A percentile compares a stretch with the other conserved stretches of the same genome.
Evolutionary conservation across 2,888 invertebrate genomes (phyloP).

Genomic region (Ormyrus rosae): DNA sequence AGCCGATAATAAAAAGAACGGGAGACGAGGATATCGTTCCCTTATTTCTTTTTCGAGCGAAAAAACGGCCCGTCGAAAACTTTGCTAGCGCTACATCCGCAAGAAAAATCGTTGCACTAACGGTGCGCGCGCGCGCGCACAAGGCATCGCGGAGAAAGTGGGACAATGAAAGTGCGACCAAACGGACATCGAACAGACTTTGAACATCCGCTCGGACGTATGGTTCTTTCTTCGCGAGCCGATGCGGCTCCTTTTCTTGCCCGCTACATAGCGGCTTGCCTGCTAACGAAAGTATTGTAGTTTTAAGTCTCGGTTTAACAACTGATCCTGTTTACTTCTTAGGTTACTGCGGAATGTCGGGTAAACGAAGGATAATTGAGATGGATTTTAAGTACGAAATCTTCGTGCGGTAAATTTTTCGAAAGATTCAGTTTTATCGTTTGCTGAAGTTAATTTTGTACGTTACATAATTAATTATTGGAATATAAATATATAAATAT

Average conservation of each 20-base stretch:
- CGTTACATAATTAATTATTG: too few species aligned
- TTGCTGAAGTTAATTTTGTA: too few species aligned
- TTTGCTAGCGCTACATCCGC: constrained; percentile 32
- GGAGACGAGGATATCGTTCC: not conserved
- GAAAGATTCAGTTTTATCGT: too few species aligned
- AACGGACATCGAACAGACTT: constrained; percentile 59
- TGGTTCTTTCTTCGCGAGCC: constrained; percentile 14
- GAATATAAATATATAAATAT: too few species aligned
- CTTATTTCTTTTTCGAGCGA: too few species aligned
- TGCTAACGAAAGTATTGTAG: not conserved
- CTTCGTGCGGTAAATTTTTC: too few species aligned
- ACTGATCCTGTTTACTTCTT: too few species aligned
- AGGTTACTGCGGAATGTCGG: too few species aligned
- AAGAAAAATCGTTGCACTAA: constrained; percentile 49
- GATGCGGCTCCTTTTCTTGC: not conserved
- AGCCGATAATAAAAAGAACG: not conserved
- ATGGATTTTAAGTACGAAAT: too few species aligned
- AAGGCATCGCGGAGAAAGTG: constrained; percentile 68
- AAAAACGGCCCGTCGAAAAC: not conserved
- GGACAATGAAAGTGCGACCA: constrained; percentile 74
- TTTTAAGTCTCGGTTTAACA: too few species aligned
- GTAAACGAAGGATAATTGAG: too few species aligned
- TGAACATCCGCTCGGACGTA: constrained; percentile 41
- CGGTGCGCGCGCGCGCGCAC: constrained; percentile 8
- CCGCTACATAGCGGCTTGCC: too few species aligned